Percentiles rank a stretch among this genome's conserved stretches.
Conservation (phyloP, 2,797 vertebrate genomes). For the Mormyrops attenuatus region DNA sequence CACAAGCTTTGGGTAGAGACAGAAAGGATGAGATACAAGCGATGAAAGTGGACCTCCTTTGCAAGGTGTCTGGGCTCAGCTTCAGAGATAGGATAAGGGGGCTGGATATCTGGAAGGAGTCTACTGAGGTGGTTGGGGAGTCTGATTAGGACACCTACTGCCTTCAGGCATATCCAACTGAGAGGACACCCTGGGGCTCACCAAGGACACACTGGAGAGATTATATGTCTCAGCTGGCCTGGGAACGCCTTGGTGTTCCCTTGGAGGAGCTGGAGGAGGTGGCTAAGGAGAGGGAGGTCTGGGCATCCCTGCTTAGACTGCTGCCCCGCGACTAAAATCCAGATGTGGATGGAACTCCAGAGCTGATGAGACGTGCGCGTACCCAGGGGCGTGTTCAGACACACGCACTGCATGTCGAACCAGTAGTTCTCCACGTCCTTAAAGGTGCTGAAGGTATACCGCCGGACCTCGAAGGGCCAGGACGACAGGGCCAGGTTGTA, state of each 20-base stretch:
- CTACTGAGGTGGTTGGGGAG: too few relatives aligned
- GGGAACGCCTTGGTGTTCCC: neutral
- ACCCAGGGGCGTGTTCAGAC: conserved; percentile 93
- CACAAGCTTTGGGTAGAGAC: too few relatives aligned
- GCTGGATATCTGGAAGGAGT: too few relatives aligned
- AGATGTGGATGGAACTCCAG: neutral
- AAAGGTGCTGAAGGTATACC: conserved; percentile 64
- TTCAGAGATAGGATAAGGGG: too few relatives aligned
- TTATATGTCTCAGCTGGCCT: neutral
- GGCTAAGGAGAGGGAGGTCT: neutral
- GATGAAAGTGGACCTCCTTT: too few relatives aligned
- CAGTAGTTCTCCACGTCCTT: conserved; percentile 88
- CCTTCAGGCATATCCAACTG: too few relatives aligned
- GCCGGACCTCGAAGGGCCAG: conserved; percentile 75
- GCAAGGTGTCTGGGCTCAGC: too few relatives aligned
- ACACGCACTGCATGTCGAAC: conserved; percentile 96
- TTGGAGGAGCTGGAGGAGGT: neutral
- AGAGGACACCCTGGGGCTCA: too few relatives aligned
- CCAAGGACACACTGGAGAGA: too few relatives aligned
- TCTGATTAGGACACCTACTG: too few relatives aligned
- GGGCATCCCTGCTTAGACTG: neutral
- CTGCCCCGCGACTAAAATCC: neutral
- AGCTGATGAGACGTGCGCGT: conserved; percentile 26
- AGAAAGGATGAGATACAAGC: too few relatives aligned
- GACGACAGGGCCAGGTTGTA: conserved; percentile 81